Conservation (phyloP, 2,888 invertebrate species). For the Machimus atricapillus region DNA sequence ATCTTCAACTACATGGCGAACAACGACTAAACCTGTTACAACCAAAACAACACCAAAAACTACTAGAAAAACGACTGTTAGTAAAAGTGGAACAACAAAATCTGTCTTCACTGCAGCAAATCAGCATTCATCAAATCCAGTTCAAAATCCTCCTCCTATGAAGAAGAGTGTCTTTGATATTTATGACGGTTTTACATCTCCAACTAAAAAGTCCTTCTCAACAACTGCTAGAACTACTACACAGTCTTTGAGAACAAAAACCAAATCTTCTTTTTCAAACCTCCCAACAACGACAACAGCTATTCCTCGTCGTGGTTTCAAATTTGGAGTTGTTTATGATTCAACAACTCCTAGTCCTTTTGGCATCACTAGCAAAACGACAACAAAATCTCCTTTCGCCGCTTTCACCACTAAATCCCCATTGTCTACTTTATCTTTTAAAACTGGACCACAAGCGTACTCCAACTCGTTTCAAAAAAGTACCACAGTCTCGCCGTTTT, state of each 20-base stretch:
- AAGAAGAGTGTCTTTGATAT: slow-evolving; percentile 34
- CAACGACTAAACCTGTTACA: not conserved
- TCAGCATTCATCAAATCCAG: not conserved
- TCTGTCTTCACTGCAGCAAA: not conserved
- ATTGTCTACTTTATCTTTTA: not conserved
- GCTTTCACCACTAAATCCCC: not conserved
- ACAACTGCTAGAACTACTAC: not conserved
- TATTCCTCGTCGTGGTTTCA: not conserved
- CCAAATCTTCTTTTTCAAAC: not conserved
- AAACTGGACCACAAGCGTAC: not conserved
- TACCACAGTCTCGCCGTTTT: not conserved
- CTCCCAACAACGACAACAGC: not conserved
- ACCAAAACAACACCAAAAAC: slow-evolving; percentile 22
- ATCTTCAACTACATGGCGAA: not conserved
- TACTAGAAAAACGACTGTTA: not conserved
- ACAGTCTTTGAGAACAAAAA: not conserved
- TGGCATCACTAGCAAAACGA: not conserved
- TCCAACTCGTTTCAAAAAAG: not conserved
- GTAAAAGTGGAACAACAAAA: not conserved
- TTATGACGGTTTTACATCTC: slow-evolving; percentile 38
- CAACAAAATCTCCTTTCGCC: not conserved
- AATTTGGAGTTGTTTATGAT: not conserved
- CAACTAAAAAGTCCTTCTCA: not conserved
- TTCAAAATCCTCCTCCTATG: not conserved
- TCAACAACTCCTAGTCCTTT: not conserved